phyloP scores from a whole-genome alignment of 2,888 invertebrate species.

The Drosophila basisetae region DNA sequence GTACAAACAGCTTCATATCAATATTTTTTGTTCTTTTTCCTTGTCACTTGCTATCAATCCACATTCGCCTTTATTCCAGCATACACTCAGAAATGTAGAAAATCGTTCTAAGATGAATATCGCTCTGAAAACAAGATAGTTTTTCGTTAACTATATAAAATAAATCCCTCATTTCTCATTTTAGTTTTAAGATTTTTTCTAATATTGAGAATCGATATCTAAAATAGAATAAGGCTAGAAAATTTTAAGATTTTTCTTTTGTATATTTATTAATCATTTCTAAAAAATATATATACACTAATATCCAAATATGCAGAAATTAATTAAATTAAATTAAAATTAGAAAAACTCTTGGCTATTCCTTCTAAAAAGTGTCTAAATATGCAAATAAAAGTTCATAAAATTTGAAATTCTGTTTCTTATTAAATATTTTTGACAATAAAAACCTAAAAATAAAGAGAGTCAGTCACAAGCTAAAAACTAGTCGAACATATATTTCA shows the following conservation, averaged over 20 bases:
- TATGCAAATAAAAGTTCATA: neutral
- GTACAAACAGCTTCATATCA: constrained; percentile 7
- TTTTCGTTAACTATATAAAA: neutral
- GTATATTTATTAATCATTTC: no score
- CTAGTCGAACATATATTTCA: no score
- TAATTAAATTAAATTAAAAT: neutral
- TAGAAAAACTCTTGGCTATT: neutral
- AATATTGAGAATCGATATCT: no score
- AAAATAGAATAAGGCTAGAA: neutral
- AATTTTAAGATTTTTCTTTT: neutral
- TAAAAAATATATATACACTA: no score
- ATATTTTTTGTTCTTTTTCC: neutral
- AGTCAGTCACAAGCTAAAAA: no score
- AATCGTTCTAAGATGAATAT: neutral
- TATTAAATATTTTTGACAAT: neutral
- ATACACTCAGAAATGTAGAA: neutral
- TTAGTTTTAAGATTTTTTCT: no score
- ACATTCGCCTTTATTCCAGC: constrained; percentile 7
- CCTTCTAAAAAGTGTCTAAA: neutral
- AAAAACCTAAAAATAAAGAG: no score
- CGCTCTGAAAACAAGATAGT: neutral
- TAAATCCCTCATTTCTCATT: no score
- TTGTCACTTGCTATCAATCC: constrained; percentile 11
- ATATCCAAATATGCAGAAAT: neutral
- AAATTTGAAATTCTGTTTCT: neutral